A percentile compares a stretch with the other conserved stretches of the same genome.
These are phyloP conservation scores for Morinoia aosen DNA, from an alignment of 2,888 invertebrate species.

Conservation along the genomic window DNA sequence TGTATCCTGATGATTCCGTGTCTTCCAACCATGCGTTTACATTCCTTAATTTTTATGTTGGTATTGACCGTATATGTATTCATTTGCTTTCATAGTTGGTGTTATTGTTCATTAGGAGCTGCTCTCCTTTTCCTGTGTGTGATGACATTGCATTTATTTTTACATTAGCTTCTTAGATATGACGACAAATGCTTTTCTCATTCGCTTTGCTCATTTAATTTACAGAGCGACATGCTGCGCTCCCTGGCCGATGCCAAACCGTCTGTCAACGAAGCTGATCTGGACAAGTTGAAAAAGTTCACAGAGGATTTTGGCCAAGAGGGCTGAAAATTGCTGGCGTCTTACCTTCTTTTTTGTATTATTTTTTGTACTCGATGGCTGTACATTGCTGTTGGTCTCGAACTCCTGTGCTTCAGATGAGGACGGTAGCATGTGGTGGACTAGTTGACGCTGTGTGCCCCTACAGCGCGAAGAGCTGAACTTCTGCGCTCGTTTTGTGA, in stretches of 20 bases:
- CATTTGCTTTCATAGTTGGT: no score
- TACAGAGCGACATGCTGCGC: slow-evolving; percentile 89
- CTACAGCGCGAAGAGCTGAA: background rate
- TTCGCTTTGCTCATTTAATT: slow-evolving; percentile 54
- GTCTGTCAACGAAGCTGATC: slow-evolving; percentile 96
- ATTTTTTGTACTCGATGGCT: slow-evolving; percentile 30
- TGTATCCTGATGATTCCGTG: no score
- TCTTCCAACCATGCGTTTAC: no score
- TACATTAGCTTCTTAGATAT: no score
- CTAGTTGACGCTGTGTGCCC: background rate
- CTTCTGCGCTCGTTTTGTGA: background rate
- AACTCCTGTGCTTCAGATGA: background rate
- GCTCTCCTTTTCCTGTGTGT: no score
- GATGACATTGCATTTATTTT: no score
- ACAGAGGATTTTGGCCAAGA: slow-evolving; percentile 99
- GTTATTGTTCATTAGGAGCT: no score
- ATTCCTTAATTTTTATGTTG: no score
- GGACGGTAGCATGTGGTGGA: background rate
- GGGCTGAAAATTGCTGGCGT: slow-evolving; percentile 77
- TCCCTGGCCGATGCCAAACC: slow-evolving; percentile 95
- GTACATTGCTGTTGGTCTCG: background rate
- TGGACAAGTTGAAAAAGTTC: slow-evolving; percentile 93
- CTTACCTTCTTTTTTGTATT: background rate
- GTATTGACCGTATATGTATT: no score
- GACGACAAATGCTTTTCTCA: background rate